Base-by-base conservation (phyloP, 2,888 invertebrate genomes). In the Ariolimax columbianus region DNA sequence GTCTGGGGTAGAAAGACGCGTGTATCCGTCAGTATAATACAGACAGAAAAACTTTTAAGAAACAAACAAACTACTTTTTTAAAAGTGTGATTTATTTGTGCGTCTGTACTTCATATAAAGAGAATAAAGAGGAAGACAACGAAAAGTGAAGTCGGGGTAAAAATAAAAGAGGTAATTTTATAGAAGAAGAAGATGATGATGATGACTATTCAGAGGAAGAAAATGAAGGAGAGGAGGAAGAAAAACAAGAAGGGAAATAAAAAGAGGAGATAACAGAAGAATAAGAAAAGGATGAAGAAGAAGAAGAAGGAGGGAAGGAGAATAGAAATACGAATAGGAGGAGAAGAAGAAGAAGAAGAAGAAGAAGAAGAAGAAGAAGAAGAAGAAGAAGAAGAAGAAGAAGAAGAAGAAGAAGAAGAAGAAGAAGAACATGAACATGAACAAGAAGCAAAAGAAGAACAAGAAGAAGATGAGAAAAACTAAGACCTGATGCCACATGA, bases 201-300 rank as follows among this genome's bases (percentile, higher is more conserved):
- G 87, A 82, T 3, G 85, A 82, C 11, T 88, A 89, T 33, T 91
- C 89, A 85, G 91, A 89, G 83, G 89, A 47, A n/a, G n/a, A 59
- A 19, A 59, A 11, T 66, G 80, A n/a, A 33, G 63, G 38, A 80
- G 80, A 80, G 43, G 63, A 63, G 26, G 63, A 63, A 63, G 63
- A 63, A 63, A 26, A 63, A 63, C 23, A 63, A 63, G 63, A 63
- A 63, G 63, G 26, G 26, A 26, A 63, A 63, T 17, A 23, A 63
- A 26, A 63, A 63, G 63, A 63, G 26, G 63, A 63, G 26, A 26
- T 26, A 63, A 26, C 14, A 63, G 63, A 63, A 63, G 63, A 63
- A 63, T 17, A 63, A 23, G 26, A 63, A 23, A n/a, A 23, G 7
- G 26, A 63, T 7, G 26, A 63, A 23, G 17, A 63, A 23, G 26